These are phyloP conservation scores for Erpobdella octoculata DNA, from an alignment of 2,888 invertebrate species.

Conservation along the genomic window DNA sequence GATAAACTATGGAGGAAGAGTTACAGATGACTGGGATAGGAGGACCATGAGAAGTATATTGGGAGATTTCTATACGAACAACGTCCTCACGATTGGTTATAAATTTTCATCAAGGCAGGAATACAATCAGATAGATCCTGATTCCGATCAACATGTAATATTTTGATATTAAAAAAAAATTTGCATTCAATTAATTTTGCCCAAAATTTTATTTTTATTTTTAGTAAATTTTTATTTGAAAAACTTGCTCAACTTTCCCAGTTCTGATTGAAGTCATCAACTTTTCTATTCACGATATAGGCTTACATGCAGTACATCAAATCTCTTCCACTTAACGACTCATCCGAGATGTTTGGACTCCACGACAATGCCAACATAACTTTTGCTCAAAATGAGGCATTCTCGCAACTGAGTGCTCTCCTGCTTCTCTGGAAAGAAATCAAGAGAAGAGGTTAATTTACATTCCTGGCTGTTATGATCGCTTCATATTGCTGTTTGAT, in stretches of 20 bases:
- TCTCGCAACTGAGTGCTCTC: slow-evolving; percentile 59
- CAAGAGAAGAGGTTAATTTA: too few relatives aligned
- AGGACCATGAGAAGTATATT: slow-evolving; percentile 70
- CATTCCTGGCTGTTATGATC: too few relatives aligned
- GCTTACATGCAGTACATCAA: slow-evolving; percentile 65
- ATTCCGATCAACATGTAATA: slow-evolving; percentile 49
- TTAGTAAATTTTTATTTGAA: too few relatives aligned
- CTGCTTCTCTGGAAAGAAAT: too few relatives aligned
- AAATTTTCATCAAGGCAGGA: slow-evolving; percentile 62
- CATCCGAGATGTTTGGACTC: slow-evolving; percentile 68
- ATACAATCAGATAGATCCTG: slow-evolving; percentile 62
- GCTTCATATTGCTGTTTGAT: too few relatives aligned
- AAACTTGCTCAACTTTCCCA: too few relatives aligned
- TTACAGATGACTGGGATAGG: slow-evolving; percentile 83
- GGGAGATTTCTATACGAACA: slow-evolving; percentile 64
- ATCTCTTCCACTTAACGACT: slow-evolving; percentile 67
- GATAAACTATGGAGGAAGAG: slow-evolving; percentile 77
- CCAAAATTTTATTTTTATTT: too few relatives aligned
- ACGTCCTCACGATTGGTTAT: slow-evolving; percentile 60
- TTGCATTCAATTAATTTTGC: too few relatives aligned
- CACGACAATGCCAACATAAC: slow-evolving; percentile 74
- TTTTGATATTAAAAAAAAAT: too few relatives aligned
- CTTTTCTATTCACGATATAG: slow-evolving; percentile 47
- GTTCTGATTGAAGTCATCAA: background rate
- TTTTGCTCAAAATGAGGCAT: slow-evolving; percentile 68